Percentiles rank a stretch among this genome's conserved stretches.
Conservation (phyloP, 2,888 invertebrate species). For the Linyphia triangularis region DNA sequence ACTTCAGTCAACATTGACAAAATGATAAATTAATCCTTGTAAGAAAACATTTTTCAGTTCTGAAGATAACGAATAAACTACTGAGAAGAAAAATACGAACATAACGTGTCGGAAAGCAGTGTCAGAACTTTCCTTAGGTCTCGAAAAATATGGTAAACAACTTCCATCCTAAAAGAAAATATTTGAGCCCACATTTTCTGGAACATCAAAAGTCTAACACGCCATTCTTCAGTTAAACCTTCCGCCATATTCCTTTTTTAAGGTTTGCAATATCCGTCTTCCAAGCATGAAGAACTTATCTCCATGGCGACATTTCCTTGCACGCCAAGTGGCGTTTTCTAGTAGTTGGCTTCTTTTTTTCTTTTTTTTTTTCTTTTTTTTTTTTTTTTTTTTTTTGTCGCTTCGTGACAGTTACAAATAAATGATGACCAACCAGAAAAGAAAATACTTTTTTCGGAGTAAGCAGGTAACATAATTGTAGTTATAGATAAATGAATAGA, state of each 20-base stretch:
- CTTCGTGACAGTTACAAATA: constrained; percentile 18
- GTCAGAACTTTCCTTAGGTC: neutral
- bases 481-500: neutral
- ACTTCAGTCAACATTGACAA: neutral
- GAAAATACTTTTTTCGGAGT: neutral
- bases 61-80: neutral
- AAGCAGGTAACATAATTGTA: constrained; percentile 22
- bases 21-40: neutral
- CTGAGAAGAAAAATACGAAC: neutral
- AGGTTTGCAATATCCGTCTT: constrained; percentile 19
- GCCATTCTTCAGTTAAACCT: constrained; percentile 31
- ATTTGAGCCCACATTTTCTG: neutral
- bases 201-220: constrained; percentile 16
- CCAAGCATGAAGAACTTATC: neutral
- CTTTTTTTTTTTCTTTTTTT: too few species aligned
- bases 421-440: neutral
- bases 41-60: neutral
- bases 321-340: constrained; percentile 51
- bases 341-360: neutral
- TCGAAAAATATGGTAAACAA: constrained; percentile 6
- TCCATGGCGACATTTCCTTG: constrained; percentile 3
- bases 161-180: neutral
- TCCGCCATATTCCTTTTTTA: constrained; percentile 5
- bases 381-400: too few species aligned
- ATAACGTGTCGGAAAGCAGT: neutral